phyloP scores from a whole-genome alignment of 2,888 invertebrate genomes.

The Dryococelus australis region DNA sequence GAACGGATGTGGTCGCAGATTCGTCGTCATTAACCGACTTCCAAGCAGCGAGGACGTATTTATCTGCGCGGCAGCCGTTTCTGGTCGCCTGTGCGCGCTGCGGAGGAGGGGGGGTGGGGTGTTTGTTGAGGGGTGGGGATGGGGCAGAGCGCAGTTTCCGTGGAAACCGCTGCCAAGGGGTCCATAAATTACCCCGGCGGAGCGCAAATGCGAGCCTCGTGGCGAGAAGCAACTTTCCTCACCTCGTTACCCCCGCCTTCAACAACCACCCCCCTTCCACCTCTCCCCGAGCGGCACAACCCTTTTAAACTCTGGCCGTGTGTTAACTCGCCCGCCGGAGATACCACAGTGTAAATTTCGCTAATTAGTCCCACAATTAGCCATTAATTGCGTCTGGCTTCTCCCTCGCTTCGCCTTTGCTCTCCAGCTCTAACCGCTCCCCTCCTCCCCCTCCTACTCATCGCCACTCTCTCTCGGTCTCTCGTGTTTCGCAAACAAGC shows the following conservation, averaged over 20 bases:
- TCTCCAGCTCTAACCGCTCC: neutral
- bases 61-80: neutral
- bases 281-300: neutral
- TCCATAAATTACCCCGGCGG: slow-evolving; percentile 30
- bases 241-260: slow-evolving; percentile 21
- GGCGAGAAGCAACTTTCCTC: slow-evolving; percentile 21
- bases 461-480: neutral
- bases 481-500: slow-evolving; percentile 9
- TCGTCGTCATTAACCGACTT: neutral
- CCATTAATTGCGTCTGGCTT: slow-evolving; percentile 39
- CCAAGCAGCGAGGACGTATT: slow-evolving; percentile 20
- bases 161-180: slow-evolving; percentile 35
- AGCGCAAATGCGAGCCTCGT: slow-evolving; percentile 4
- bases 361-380: slow-evolving; percentile 41
- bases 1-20: neutral
- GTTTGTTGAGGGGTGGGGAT: too few species aligned
- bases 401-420: slow-evolving; percentile 16
- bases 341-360: slow-evolving; percentile 34
- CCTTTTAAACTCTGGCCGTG: neutral
- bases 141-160: slow-evolving; percentile 35
- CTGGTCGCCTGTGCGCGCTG: neutral
- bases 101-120: neutral
- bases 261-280: neutral
- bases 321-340: slow-evolving; percentile 22
- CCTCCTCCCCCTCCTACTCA: neutral